Conservation (phyloP, 2,888 invertebrate genomes). For the Phalera bucephala region DNA sequence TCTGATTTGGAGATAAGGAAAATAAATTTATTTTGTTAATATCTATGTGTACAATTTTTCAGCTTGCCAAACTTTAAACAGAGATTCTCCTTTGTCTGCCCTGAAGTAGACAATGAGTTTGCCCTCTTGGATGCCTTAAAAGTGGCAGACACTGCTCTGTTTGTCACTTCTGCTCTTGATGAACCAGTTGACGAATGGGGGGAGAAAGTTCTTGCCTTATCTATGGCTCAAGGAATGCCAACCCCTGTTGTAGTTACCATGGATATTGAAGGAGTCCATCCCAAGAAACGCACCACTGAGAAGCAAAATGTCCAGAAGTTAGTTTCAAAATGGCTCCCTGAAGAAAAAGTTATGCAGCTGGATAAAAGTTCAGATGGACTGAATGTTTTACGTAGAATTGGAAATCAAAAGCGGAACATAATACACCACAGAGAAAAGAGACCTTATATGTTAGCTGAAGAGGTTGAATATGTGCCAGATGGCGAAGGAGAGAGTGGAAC, state of each 20-base stretch:
- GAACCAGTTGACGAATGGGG: conserved; percentile 92
- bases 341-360: conserved; percentile 90
- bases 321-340: conserved; percentile 89
- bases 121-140: conserved; percentile 91
- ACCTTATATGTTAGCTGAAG: conserved; percentile 93
- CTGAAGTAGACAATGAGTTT: conserved; percentile 88
- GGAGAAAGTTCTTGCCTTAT: conserved; percentile 88
- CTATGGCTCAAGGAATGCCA: conserved; percentile 92
- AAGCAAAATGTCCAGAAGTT: conserved; percentile 86
- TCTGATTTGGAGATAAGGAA: too few species aligned
- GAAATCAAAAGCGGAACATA: conserved; percentile 90
- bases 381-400: conserved; percentile 86
- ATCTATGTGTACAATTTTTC: too few species aligned
- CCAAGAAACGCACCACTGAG: conserved; percentile 87
- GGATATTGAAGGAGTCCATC: conserved; percentile 88
- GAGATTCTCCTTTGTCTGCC: conserved; percentile 91
- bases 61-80: conserved; percentile 94
- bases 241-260: conserved; percentile 89
- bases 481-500: conserved; percentile 81
- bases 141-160: conserved; percentile 92
- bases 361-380: conserved; percentile 90
- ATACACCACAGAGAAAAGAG: conserved; percentile 89
- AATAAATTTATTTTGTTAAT: too few species aligned
- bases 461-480: conserved; percentile 85
- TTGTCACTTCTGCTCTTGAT: conserved; percentile 89